Conservation (phyloP, 37 sponge, comb jelly and placozoan species). For the Petrosia ficiformis region DNA sequence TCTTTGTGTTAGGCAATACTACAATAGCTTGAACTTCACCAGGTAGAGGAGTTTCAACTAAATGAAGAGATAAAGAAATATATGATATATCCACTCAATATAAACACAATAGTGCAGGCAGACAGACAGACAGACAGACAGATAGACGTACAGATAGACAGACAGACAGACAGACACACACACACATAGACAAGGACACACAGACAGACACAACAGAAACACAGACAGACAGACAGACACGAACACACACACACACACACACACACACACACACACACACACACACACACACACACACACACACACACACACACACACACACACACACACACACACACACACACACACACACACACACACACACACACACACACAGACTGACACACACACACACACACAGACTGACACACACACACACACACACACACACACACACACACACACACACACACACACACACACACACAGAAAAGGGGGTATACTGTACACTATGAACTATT, state of each 20-base stretch:
- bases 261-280: neutral
- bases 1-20: neutral
- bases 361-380: slow-evolving; percentile 20
- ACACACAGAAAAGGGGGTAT: no score
- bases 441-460: neutral
- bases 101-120: no score
- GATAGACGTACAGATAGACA: neutral
- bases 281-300: neutral
- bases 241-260: neutral
- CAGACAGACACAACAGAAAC: slow-evolving; percentile 7
- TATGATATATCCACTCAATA: slow-evolving; percentile 12
- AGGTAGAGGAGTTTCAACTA: neutral
- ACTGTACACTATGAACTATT: neutral
- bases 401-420: neutral
- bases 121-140: neutral
- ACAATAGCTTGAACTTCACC: neutral
- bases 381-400: slow-evolving; percentile 1
- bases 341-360: slow-evolving; percentile 1
- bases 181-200: neutral
- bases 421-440: neutral
- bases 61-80: neutral
- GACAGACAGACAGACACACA: neutral
- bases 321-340: slow-evolving; percentile 26
- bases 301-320: neutral
- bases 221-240: slow-evolving; percentile 11